Base-by-base conservation (phyloP, 1,140 invertebrate genomes). In the Dinothrombium tinctorium region DNA sequence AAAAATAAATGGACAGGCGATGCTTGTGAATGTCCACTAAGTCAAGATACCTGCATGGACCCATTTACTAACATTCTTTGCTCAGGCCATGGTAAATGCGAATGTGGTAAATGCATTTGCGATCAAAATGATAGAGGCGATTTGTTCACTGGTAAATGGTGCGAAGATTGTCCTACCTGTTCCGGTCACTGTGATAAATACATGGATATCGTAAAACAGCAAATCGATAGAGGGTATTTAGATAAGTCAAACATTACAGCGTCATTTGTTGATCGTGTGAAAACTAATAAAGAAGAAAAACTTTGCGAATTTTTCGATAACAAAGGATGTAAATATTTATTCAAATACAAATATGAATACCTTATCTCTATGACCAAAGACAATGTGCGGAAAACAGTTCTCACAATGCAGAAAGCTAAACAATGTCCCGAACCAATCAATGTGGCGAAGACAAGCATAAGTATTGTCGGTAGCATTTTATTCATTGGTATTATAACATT, bases 151-250 rank as follows among this genome's bases (percentile, higher is more conserved):
- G 37, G 37, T 7, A 2, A 12, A n/a, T 38, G 17, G 24, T 99
- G 94, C 60, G 83, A 96, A 52, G 81, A 84, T 47, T 96, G 90
- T 56, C 78, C 83, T 3, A 82, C 78, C 0, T 92, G 86, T 58
- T 73, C 76, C 4, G 74, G 72, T 19, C 71, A 76, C 19, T 94
- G 92, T 56, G 67, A 73, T 19, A 78, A 89, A 51, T 73, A 87
- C 50, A 79, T 75, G 54, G 69, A 75, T 31, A 96, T 92, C 59
- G 86, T 96, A 12, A 72, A 90, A 59, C 96, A 90, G 55, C 69
- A 76, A 55, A 73, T 76, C 56, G 41, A 74, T 35, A 77, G 86
- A 84, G 2, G 68, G 65, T 37, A 70, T 69, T 23, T 62, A 69
- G 47, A 63, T 68, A 41, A 61, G 68, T 48, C 9, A 54, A 53